Percentiles rank a stretch among this genome's conserved stretches.
Evolutionary conservation across 2,888 invertebrate species (phyloP).

Genomic region (Brachyptera risi): DNA sequence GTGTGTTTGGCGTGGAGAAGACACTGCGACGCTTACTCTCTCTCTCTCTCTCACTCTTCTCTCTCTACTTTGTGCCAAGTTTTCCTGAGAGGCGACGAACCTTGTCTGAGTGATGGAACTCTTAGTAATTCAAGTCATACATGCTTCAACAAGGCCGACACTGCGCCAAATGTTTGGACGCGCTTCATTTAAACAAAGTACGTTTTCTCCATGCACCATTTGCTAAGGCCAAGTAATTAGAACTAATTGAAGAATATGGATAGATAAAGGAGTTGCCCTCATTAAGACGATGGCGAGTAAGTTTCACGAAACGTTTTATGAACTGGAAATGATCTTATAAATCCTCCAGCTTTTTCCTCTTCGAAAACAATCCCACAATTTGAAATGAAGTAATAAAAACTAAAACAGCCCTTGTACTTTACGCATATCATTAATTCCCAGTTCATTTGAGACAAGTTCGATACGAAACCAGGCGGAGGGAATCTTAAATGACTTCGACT

Average conservation of each 20-base stretch:
- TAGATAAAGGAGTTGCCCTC: slow-evolving; percentile 7
- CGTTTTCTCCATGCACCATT: slow-evolving; percentile 13
- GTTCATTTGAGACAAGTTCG: background rate
- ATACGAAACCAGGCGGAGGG: background rate
- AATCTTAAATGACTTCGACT: background rate
- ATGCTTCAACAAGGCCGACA: slow-evolving; percentile 20
- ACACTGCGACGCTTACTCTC: background rate
- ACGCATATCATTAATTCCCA: too few species aligned
- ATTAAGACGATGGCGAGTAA: slow-evolving; percentile 3
- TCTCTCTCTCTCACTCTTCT: too few species aligned
- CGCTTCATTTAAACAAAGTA: background rate
- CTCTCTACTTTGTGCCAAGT: background rate
- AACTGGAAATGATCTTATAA: slow-evolving; percentile 18
- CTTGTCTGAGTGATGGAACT: slow-evolving; percentile 26
- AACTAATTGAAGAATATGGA: slow-evolving; percentile 21
- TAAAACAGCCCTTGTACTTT: too few species aligned
- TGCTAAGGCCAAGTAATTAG: slow-evolving; percentile 17
- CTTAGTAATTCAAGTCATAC: slow-evolving; percentile 21
- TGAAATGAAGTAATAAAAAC: too few species aligned
- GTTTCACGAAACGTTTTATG: slow-evolving; percentile 14
- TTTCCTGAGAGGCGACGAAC: slow-evolving; percentile 26
- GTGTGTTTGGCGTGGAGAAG: slow-evolving; percentile 3
- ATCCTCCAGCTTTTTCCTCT: too few species aligned
- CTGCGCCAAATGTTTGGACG: slow-evolving; percentile 1
- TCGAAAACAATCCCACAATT: too few species aligned